Evolutionary conservation across 1,140 invertebrate genomes (phyloP).

Genomic region (Mercenaria mercenaria): DNA sequence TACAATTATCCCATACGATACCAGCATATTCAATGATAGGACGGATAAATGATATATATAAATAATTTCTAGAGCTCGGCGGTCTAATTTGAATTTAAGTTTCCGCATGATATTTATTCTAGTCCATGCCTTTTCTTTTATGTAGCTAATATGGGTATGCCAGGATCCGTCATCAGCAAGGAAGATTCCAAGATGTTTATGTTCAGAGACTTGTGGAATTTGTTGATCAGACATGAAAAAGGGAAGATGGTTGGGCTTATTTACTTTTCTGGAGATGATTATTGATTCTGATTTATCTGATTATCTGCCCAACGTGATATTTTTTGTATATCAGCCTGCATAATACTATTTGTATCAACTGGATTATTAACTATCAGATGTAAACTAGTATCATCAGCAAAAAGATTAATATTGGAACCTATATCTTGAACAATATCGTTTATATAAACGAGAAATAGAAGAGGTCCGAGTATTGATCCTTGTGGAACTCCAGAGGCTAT

Average conservation of each 20-base stretch:
- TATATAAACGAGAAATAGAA: no score
- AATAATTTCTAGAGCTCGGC: constrained; percentile 41
- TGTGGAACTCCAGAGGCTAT: no score
- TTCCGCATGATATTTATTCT: constrained; percentile 23
- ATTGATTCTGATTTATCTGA: constrained; percentile 21
- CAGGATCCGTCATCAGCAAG: background rate
- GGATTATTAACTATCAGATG: no score
- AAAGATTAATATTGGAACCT: background rate
- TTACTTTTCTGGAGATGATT: background rate
- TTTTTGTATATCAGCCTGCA: no score
- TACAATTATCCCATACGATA: constrained; percentile 36
- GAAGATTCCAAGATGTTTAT: constrained; percentile 41
- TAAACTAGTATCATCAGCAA: background rate
- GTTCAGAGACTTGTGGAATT: background rate
- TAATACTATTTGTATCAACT: no score
- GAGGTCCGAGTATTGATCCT: no score
- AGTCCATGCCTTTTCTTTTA: constrained; percentile 33
- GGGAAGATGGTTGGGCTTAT: background rate
- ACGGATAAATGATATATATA: constrained; percentile 57
- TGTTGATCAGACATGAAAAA: background rate
- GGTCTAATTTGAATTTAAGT: constrained; percentile 5
- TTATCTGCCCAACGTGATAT: background rate
- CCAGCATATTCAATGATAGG: constrained; percentile 60
- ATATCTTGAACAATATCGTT: no score
- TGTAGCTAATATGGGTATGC: constrained; percentile 38